Evolutionary conservation across 2,113 vertebrate genomes (phyloP).

Genomic region (Pogona vitticeps): DNA sequence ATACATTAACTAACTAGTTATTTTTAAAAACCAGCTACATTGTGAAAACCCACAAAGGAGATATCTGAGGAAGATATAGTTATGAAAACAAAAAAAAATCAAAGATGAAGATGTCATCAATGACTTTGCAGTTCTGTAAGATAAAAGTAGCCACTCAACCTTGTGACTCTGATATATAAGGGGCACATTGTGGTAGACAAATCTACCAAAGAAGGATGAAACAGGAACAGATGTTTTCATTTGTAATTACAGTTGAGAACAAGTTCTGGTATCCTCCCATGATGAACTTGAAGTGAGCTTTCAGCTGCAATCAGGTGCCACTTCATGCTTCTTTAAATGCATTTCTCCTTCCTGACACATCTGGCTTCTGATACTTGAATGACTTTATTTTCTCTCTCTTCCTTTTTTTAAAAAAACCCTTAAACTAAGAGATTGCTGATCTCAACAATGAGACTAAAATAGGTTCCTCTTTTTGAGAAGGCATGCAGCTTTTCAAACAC

Average conservation of each 20-base stretch:
- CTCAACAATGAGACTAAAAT: conserved; percentile 7
- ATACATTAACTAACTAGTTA: neutral
- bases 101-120: conserved; percentile 4
- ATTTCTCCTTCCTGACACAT: neutral
- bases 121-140: neutral
- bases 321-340: conserved; percentile 18
- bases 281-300: conserved; percentile 48
- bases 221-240: conserved; percentile 37
- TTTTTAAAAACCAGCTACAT: neutral
- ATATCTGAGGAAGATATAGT: neutral
- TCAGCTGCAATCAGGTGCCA: conserved; percentile 34
- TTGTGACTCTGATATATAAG: rapidly evolving
- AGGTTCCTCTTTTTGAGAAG: conserved; percentile 43
- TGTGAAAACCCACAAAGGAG: conserved; percentile 4
- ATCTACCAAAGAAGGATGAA: conserved; percentile 9
- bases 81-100: neutral
- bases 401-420: neutral
- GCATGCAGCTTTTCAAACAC: neutral
- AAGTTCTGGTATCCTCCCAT: neutral
- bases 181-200: conserved; percentile 15
- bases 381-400: neutral
- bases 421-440: conserved; percentile 2
- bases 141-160: neutral
- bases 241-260: conserved; percentile 22
- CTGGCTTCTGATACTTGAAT: conserved; percentile 1